Conservation (phyloP, 2,888 invertebrate species). For the Sinohyriopsis cumingii region DNA sequence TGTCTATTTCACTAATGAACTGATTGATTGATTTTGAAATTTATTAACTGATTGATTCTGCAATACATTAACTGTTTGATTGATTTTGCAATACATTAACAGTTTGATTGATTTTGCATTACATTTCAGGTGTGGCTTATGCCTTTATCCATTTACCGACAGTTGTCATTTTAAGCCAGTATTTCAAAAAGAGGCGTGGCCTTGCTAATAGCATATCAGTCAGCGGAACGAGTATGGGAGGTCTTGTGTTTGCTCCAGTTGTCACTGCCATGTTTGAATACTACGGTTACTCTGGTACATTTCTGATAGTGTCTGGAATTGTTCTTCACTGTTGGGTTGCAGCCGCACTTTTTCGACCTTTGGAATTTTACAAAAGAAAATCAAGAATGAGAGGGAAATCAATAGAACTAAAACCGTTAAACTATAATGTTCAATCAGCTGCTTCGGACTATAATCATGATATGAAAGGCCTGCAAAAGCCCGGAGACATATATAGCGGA, state of each 20-base stretch:
- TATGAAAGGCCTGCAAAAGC: too few species aligned
- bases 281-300: conserved; percentile 16
- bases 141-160: conserved; percentile 9
- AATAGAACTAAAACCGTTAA: too few species aligned
- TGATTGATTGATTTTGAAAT: too few species aligned
- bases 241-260: conserved; percentile 8
- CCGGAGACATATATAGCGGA: too few species aligned
- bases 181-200: conserved; percentile 19
- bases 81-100: not conserved
- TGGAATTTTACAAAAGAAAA: conserved; percentile 6
- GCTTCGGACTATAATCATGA: too few species aligned
- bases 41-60: not conserved
- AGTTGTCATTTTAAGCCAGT: conserved; percentile 15
- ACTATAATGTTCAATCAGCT: too few species aligned
- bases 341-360: conserved; percentile 11
- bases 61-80: not conserved
- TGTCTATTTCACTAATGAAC: too few species aligned
- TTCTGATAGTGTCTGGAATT: conserved; percentile 9
- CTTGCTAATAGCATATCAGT: conserved; percentile 18
- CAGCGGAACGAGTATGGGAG: conserved; percentile 10
- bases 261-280: conserved; percentile 15
- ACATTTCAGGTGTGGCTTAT: conserved; percentile 8
- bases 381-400: too few species aligned
- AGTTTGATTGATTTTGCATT: too few species aligned
- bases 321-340: conserved; percentile 9